A percentile compares a stretch with the other conserved stretches of the same genome.
These are phyloP conservation scores for Caenorhabditis latens DNA, from an alignment of 1,140 invertebrate genomes.

Conservation along the genomic window DNA sequence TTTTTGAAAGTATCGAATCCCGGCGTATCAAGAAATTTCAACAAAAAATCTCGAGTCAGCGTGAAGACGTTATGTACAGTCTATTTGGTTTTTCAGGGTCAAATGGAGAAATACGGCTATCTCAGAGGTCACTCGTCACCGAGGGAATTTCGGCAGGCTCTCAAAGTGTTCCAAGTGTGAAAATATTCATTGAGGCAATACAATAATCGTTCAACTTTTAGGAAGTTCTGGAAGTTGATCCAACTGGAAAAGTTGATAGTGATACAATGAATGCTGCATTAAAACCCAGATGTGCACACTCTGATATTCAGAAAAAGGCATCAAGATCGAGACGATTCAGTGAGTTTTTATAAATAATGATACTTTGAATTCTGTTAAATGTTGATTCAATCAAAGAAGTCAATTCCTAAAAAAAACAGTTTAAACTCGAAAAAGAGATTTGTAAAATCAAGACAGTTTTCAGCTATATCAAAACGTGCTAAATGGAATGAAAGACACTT, in stretches of 20 bases:
- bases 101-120: conserved; percentile 61
- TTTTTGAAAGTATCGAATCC: background rate
- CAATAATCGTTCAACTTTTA: conserved; percentile 17
- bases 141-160: conserved; percentile 53
- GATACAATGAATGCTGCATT: conserved; percentile 25
- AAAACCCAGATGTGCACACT: conserved; percentile 48
- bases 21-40: background rate
- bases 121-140: conserved; percentile 39
- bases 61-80: background rate
- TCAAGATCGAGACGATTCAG: conserved; percentile 49
- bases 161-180: conserved; percentile 60
- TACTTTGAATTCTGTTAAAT: background rate
- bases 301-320: background rate
- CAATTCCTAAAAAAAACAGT: too few species aligned
- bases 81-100: conserved; percentile 40
- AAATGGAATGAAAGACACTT: conserved; percentile 59
- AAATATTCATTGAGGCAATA: background rate
- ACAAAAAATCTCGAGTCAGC: background rate
- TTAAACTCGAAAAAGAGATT: too few species aligned
- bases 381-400: too few species aligned
- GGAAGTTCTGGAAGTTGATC: conserved; percentile 52
- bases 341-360: conserved; percentile 25
- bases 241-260: conserved; percentile 48
- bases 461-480: conserved; percentile 47
- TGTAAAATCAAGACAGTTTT: background rate